A percentile compares a stretch with the other conserved stretches of the same genome.
Conservation (phyloP, 2,888 invertebrate genomes). For the Abrostola triplasia region DNA sequence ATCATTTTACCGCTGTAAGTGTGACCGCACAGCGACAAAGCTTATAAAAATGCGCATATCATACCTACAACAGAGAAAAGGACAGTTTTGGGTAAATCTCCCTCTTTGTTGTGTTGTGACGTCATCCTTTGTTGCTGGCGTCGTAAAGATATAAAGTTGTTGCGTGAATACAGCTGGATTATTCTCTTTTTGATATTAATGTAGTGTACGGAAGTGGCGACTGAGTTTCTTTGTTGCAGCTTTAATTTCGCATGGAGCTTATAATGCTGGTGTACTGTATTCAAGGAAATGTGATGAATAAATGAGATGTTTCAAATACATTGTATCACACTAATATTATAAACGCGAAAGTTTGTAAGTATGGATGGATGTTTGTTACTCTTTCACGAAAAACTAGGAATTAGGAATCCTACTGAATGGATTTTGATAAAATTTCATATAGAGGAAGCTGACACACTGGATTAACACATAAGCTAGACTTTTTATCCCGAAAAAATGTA, state of each 20-base stretch:
- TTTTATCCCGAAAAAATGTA: no score
- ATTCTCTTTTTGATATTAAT: conserved; percentile 55
- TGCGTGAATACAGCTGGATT: conserved; percentile 67
- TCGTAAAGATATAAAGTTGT: conserved; percentile 74
- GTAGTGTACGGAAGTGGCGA: conserved; percentile 23
- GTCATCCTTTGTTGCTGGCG: conserved; percentile 69
- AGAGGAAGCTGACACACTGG: no score
- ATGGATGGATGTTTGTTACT: no score
- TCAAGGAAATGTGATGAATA: no score
- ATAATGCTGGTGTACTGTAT: not conserved
- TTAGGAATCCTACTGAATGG: no score
- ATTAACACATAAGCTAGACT: no score
- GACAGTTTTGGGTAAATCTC: conserved; percentile 78
- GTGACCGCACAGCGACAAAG: conserved; percentile 54
- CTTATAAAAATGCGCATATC: conserved; percentile 82
- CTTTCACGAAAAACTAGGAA: no score
- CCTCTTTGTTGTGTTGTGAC: conserved; percentile 73
- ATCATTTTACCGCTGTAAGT: conserved; percentile 40
- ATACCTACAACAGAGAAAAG: conserved; percentile 66
- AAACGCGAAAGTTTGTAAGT: no score
- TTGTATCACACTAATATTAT: no score
- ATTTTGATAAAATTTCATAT: no score
- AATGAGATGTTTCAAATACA: no score
- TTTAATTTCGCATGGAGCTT: conserved; percentile 3
- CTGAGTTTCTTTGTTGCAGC: conserved; percentile 14